phyloP scores from a whole-genome alignment of 2,113 vertebrate species.

The Coptodon rendalli region DNA sequence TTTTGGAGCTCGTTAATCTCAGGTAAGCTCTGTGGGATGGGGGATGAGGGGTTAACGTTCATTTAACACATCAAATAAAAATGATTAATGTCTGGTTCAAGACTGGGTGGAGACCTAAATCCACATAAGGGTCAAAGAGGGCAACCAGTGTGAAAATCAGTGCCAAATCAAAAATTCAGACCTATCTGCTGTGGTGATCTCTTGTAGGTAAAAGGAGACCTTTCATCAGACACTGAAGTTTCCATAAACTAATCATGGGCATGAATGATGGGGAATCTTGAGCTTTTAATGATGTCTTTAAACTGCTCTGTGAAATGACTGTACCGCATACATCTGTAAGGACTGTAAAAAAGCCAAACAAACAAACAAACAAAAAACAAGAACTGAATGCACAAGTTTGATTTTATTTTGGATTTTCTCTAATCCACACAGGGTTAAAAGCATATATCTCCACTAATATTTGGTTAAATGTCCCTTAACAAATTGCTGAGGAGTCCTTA shows the following conservation, averaged over 20 bases:
- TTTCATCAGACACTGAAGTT: neutral
- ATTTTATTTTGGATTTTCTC: neutral
- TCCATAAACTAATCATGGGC: neutral
- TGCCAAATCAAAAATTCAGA: neutral
- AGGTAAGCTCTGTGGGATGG: slow-evolving; percentile 69
- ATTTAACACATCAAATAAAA: neutral
- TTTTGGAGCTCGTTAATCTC: slow-evolving; percentile 84
- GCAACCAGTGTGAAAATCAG: neutral
- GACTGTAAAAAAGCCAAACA: neutral
- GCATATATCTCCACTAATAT: neutral
- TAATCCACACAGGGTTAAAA: neutral
- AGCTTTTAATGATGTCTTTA: neutral
- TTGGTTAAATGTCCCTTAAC: neutral
- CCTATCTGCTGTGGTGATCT: neutral
- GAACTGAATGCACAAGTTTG: neutral
- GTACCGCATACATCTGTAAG: accelerated
- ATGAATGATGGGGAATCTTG: neutral
- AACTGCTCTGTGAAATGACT: neutral
- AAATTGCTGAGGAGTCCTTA: neutral
- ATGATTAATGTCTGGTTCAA: neutral
- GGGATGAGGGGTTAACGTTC: neutral
- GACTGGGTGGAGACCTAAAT: neutral
- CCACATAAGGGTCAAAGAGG: neutral
- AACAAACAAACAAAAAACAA: neutral
- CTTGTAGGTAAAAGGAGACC: neutral